Evolutionary conservation across 37 sponge, comb jelly and placozoan species (phyloP).

Genomic region (Agelas oroides): DNA sequence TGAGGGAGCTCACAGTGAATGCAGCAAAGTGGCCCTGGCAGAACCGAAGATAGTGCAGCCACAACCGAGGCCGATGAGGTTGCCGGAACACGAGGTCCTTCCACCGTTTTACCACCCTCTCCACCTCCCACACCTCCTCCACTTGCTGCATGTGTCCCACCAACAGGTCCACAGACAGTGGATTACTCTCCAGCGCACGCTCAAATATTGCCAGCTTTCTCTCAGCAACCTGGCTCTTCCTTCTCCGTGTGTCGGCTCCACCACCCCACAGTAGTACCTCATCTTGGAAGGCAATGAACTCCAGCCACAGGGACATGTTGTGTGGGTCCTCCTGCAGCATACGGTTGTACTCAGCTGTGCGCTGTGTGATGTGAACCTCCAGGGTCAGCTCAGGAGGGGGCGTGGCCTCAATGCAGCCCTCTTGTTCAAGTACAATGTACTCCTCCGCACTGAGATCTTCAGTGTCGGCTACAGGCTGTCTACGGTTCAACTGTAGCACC

Average conservation of each 20-base stretch:
- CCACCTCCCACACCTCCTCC: constrained; percentile 69
- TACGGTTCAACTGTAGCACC: too few relatives aligned
- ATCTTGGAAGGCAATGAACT: constrained; percentile 79
- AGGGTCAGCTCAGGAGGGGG: constrained; percentile 5
- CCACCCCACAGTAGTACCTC: constrained; percentile 49
- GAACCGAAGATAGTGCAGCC: constrained; percentile 78
- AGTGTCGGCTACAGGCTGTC: too few relatives aligned
- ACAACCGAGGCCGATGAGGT: constrained; percentile 66
- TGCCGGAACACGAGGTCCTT: constrained; percentile 81
- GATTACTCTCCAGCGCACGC: constrained; percentile 81
- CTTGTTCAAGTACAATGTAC: background rate
- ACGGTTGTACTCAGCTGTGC: constrained; percentile 53
- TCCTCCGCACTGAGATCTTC: background rate
- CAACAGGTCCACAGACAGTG: constrained; percentile 71
- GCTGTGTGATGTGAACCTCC: constrained; percentile 45
- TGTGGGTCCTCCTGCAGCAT: constrained; percentile 61
- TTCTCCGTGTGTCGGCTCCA: background rate
- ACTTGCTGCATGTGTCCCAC: constrained; percentile 68
- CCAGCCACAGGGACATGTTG: constrained; percentile 77
- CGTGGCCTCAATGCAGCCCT: background rate
- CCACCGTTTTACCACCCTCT: constrained; percentile 68
- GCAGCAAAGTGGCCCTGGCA: constrained; percentile 68
- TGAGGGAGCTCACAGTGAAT: constrained; percentile 50
- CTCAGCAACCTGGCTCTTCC: constrained; percentile 53
- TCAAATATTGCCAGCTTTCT: constrained; percentile 89